A percentile compares a stretch with the other conserved stretches of the same genome.
These are phyloP conservation scores for Watsonalla binaria DNA, from an alignment of 2,888 invertebrate species.

Conservation along the genomic window DNA sequence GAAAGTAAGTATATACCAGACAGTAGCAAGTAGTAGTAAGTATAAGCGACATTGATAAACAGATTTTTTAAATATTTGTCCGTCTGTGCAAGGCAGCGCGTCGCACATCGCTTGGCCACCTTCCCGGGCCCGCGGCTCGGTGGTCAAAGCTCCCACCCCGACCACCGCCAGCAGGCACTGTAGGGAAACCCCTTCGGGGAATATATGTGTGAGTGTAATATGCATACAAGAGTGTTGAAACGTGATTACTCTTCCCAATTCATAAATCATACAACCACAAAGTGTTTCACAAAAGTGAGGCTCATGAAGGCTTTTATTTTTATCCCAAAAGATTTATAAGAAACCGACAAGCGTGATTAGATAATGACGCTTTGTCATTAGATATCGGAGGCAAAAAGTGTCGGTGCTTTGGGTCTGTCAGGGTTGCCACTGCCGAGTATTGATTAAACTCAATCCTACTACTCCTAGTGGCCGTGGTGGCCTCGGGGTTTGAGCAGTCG, in stretches of 20 bases:
- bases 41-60: too few relatives aligned
- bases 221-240: not conserved
- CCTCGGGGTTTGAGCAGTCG: too few relatives aligned
- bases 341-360: conserved; percentile 57
- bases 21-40: too few relatives aligned
- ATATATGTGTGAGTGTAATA: not conserved
- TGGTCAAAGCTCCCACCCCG: too few relatives aligned
- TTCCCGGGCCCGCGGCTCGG: too few relatives aligned
- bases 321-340: conserved; percentile 25
- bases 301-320: conserved; percentile 9
- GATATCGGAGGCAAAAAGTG: conserved; percentile 60
- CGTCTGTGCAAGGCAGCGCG: too few relatives aligned
- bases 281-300: not conserved
- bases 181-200: too few relatives aligned
- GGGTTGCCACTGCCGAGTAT: conserved; percentile 24
- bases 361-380: conserved; percentile 69
- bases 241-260: not conserved
- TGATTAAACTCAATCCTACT: not conserved
- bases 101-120: too few relatives aligned
- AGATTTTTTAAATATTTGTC: too few relatives aligned
- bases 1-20: too few relatives aligned
- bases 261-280: not conserved
- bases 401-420: conserved; percentile 23
- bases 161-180: too few relatives aligned
- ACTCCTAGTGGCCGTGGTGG: too few relatives aligned